These are phyloP conservation scores for Apostichopus californicus DNA, from an alignment of 35 echinoderm and acorn worm genomes.

Conservation along the genomic window DNA sequence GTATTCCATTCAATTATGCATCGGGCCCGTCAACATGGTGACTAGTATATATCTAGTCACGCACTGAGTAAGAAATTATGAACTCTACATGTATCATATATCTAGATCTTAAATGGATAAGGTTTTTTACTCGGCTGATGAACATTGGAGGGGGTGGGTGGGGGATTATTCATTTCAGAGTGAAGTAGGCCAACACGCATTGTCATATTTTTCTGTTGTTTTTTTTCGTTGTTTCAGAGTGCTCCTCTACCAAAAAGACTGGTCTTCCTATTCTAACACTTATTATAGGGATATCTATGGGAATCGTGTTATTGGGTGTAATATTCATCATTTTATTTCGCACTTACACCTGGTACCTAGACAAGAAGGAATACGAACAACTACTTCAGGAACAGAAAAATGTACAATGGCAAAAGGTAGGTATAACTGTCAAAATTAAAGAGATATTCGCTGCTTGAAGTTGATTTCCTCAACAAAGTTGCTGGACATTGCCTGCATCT, in stretches of 20 bases:
- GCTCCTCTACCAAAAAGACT: not conserved
- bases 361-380: constrained; percentile 36
- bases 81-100: not conserved
- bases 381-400: not conserved
- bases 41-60: not conserved
- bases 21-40: not conserved
- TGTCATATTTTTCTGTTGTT: no score
- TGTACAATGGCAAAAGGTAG: constrained; percentile 29
- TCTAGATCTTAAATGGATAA: no score
- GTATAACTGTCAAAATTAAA: not conserved
- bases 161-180: no score
- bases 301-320: not conserved
- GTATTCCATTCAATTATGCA: not conserved
- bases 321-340: not conserved
- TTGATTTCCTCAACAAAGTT: no score
- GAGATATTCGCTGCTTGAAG: no score
- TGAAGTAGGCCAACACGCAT: no score
- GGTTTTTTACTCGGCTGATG: no score
- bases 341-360: not conserved
- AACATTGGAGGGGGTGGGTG: no score
- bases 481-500: no score
- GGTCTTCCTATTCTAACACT: not conserved
- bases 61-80: no score
- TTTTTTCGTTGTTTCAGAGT: constrained; percentile 4
- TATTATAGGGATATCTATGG: not conserved